Evolutionary conservation across 2,113 vertebrate genomes (phyloP).

Genomic region (Heterotilapia buettikoferi): DNA sequence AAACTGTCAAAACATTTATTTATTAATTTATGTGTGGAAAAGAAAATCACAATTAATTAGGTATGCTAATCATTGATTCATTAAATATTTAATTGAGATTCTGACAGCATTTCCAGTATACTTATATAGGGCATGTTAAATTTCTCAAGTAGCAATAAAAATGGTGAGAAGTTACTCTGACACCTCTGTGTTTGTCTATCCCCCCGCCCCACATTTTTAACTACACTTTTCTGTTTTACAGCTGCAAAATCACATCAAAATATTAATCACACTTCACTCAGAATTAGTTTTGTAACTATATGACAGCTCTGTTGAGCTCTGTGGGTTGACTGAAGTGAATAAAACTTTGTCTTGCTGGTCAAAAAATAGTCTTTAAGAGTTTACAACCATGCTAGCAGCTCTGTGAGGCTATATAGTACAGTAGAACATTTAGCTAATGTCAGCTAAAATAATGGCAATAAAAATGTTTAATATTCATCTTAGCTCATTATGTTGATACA

Average conservation of each 20-base stretch:
- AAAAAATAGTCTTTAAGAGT: neutral
- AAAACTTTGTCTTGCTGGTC: neutral
- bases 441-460: neutral
- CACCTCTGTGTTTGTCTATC: neutral
- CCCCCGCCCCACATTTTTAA: neutral
- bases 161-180: neutral
- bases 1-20: neutral
- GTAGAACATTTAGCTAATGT: neutral
- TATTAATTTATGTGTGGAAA: neutral
- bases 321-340: too few relatives aligned
- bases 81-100: neutral
- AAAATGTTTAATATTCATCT: neutral
- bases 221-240: neutral
- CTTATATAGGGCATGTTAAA: neutral
- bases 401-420: neutral
- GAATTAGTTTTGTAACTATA: neutral
- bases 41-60: slow-evolving; percentile 24
- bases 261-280: neutral
- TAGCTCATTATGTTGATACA: neutral
- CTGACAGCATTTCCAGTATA: neutral
- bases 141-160: slow-evolving; percentile 7
- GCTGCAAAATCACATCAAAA: neutral
- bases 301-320: neutral
- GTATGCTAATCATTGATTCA: neutral
- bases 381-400: neutral